Evolutionary conservation across 1,140 invertebrate genomes (phyloP), one percentile per base, ranked within the genome.

Genomic region (Dendroctonus valens): DNA sequence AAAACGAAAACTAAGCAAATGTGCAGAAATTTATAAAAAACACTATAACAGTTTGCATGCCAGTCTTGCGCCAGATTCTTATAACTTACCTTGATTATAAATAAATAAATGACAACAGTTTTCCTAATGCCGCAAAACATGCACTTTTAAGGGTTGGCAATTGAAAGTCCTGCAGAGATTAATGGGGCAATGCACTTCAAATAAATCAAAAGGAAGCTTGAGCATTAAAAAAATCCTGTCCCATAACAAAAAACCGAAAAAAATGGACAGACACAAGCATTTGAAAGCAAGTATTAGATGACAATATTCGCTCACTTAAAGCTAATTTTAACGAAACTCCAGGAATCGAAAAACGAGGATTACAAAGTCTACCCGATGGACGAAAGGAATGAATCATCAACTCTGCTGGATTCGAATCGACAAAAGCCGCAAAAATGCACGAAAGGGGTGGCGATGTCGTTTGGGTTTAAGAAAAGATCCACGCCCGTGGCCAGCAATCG

Each of bases 371-470:
- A 52, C 37, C 50, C 61, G 14, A 39, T 37, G 14, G 39, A 4
- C n/a, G 26, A 14, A 11, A 26, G 11, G 41, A 38, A 6, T 11
- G 12, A 41, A n/a, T 41, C 12, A 42, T 12, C 11, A 58, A 54
- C 9, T 5, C 12, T 58, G 41, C 4, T 42, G 7, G 55, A 48
- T 4, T 14, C 64, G 44, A 74, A 71, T 11, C 72, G 69, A 57
- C 41, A 55, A 50, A 11, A 26, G 82, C 73, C 69, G 48, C 62
- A 52, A 78, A 79, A 70, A 75, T 81, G 72, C 72, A 81, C 83
- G 15, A 83, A 85, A 65, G 87, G 87, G 26, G 84, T 87, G 42
- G 83, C 87, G 2, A 88, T 86, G 65, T 88, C 87, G 0, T 89
- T 89, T 68, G 87, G 87, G 6, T 89, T 89, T 75, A 83, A 85